Evolutionary conservation across 2,113 vertebrate species (phyloP), one percentile per base, ranked within the genome.

Genomic region (Corythoichthys intestinalis): DNA sequence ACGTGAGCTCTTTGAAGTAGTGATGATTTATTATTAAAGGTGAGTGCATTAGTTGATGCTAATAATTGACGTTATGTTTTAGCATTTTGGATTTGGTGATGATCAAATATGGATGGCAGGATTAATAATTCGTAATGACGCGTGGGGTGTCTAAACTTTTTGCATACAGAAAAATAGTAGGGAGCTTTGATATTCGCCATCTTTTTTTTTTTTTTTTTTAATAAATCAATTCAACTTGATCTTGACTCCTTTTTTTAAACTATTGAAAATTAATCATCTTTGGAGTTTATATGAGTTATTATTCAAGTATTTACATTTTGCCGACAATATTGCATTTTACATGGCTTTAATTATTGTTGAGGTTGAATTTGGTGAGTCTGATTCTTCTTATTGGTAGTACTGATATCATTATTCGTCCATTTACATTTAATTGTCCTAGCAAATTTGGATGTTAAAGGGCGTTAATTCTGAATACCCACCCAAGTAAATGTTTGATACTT

Each of bases 21-120:
- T 58, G n/a, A 73, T 77, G 76, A 87, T 82, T 82, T 74, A 87
- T 82, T 74, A 87, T 85, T 72, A 72, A 88, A 68, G 65, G 78
- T 77, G 71, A 61, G 74, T 64, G 83, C 79, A 80, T 82, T 69
- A 81, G 69, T 83, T 67, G 41, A 20, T 67, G 67, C 57, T 20
- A 66, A 53, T 71, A 80, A 83, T 67, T 78, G 66, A 81, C 69
- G 69, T 70, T 62, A 48, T 72, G 80, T 83, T 85, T 59, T 67
- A 75, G 17, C 38, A 44, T 46, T 44, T 56, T 62, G 38, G 39
- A 41, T 41, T 41, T 44, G 58, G 14, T 15, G 12, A 14, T 54
- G 20, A 56, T 56, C 20, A 56, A 56, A 56, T 28, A 56, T 56
- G 53, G 53, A 56, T 56, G 53, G 20, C 20, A 28, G 53, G 20